Conservation (phyloP, 2,113 vertebrate genomes). For the Hoplias malabaricus region DNA sequence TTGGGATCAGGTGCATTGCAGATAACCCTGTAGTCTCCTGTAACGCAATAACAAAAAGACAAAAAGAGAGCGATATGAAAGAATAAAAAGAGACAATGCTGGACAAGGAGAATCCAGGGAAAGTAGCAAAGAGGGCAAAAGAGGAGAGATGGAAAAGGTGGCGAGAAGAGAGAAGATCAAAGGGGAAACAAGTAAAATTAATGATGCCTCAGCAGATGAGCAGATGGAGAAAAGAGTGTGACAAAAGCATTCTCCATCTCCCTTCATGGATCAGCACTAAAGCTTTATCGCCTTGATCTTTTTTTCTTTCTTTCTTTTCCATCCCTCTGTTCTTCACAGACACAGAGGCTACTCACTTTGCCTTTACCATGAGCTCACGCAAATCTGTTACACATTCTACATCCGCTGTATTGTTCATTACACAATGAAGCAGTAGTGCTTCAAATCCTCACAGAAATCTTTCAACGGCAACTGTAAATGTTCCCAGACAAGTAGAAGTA, state of each 20-base stretch:
- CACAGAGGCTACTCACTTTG: not conserved
- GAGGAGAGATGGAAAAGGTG: not conserved
- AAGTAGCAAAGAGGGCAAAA: not conserved
- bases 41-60: not conserved
- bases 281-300: not conserved
- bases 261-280: not conserved
- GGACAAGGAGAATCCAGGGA: not conserved
- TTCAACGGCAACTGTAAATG: too few relatives aligned
- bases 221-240: not conserved
- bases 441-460: too few relatives aligned
- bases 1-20: not conserved
- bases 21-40: not conserved
- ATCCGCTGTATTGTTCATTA: too few relatives aligned
- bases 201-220: not conserved
- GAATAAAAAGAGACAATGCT: not conserved
- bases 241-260: not conserved
- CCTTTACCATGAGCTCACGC: too few relatives aligned
- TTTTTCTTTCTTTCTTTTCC: not conserved
- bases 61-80: not conserved
- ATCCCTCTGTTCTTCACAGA: not conserved
- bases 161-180: not conserved
- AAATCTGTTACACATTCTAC: too few relatives aligned
- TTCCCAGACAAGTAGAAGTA: too few relatives aligned
- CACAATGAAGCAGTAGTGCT: too few relatives aligned
- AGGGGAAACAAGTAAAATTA: not conserved